phyloP scores from a whole-genome alignment of 2,797 vertebrate genomes.

The Leptodactylus fallax region DNA sequence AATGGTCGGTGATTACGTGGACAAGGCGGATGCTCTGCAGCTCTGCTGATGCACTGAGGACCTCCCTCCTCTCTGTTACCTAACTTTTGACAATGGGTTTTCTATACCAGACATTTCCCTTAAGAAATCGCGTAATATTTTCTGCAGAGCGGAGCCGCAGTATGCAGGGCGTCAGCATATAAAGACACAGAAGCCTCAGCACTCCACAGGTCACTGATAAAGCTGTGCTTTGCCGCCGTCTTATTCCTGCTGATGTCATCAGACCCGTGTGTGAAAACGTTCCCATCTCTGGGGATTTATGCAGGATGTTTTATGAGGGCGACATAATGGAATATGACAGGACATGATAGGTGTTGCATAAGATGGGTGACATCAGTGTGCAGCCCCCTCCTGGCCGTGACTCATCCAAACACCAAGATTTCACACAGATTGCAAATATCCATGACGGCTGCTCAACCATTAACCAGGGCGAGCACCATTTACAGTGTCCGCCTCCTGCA shows the following conservation, averaged over 20 bases:
- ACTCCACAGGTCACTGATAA: background rate
- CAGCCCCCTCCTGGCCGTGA: background rate
- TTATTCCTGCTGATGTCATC: slow-evolving; percentile 3
- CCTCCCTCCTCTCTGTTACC: no score
- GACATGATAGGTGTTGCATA: background rate
- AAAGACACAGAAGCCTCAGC: background rate
- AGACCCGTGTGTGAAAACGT: background rate
- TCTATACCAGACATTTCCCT: background rate
- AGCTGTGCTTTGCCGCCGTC: background rate
- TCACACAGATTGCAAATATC: background rate
- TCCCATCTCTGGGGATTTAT: background rate
- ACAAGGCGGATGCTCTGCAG: no score
- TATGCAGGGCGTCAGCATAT: background rate
- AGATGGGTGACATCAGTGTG: background rate
- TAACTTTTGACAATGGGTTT: background rate
- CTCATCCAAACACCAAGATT: background rate
- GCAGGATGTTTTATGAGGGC: slow-evolving; percentile 25
- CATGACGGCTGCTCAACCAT: background rate
- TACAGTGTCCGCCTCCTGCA: background rate
- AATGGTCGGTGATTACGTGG: no score
- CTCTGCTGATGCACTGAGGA: no score
- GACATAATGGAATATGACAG: slow-evolving; percentile 14
- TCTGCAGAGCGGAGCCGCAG: background rate
- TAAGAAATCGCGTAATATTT: background rate
- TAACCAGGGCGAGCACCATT: background rate